Conservation (phyloP, 2,113 vertebrate genomes). For the Pangasianodon gigas region DNA sequence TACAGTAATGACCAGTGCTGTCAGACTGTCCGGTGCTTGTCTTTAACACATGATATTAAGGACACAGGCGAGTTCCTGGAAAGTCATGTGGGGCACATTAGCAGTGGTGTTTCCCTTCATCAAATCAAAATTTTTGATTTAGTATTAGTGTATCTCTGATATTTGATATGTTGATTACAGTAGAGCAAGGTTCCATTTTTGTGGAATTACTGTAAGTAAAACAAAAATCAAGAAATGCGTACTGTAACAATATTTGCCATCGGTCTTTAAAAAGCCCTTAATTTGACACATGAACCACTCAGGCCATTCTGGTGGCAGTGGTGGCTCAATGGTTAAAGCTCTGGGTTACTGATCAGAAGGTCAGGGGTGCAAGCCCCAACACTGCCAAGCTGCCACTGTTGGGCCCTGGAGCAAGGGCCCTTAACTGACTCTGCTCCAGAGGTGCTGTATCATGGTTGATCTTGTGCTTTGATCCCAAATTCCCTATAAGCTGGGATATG, state of each 20-base stretch:
- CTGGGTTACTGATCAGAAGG: not conserved
- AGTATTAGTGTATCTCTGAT: not conserved
- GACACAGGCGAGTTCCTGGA: constrained; percentile 27
- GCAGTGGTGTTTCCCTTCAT: not conserved
- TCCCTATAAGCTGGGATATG: not conserved
- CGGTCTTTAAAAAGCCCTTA: not conserved
- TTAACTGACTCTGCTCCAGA: not conserved
- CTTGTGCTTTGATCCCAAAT: not conserved
- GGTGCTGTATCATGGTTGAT: not conserved
- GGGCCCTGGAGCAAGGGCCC: not conserved
- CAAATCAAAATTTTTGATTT: not conserved
- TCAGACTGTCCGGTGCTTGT: constrained; percentile 43
- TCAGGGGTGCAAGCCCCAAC: not conserved
- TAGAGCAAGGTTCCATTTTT: not conserved
- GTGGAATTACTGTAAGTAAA: not conserved
- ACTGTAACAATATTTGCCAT: not conserved
- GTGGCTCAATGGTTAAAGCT: not conserved
- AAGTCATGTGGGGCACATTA: not conserved
- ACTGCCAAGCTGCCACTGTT: not conserved
- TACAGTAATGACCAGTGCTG: constrained; percentile 49
- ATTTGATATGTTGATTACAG: not conserved
- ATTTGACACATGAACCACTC: not conserved
- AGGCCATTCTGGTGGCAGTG: not conserved
- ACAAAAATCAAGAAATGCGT: not conserved
- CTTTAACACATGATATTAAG: constrained; percentile 35